Conservation (phyloP, 1,140 invertebrate genomes). For the Yoshiicerus persimilis region DNA sequence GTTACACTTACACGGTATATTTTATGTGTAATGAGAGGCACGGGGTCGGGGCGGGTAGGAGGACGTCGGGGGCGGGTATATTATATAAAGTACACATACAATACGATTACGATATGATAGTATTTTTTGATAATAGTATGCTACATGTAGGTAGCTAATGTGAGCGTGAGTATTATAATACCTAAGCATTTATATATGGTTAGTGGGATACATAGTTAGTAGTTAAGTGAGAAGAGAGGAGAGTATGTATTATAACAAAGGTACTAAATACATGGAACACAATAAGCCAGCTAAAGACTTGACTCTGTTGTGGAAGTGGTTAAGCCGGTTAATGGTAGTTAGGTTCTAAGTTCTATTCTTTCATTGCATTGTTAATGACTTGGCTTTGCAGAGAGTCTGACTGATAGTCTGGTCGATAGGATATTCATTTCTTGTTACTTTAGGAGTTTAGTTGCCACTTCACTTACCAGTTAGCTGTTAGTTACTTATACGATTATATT, state of each 20-base stretch:
- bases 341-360: background rate
- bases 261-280: background rate
- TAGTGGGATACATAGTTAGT: background rate
- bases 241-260: background rate
- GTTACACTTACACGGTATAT: background rate
- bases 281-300: too few relatives aligned
- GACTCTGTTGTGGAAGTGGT: background rate
- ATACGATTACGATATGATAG: background rate
- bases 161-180: background rate
- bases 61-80: constrained; percentile 30
- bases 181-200: background rate
- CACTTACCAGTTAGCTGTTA: background rate
- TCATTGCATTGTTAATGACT: constrained; percentile 2
- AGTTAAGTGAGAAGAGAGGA: background rate
- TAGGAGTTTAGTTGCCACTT: background rate
- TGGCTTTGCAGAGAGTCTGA: constrained; percentile 6
- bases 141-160: background rate
- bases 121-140: background rate
- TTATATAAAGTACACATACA: background rate
- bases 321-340: constrained; percentile 21
- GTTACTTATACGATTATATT: background rate
- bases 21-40: constrained; percentile 29
- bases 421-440: constrained; percentile 17
- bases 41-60: constrained; percentile 30
- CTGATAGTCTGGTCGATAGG: constrained; percentile 10